Evolutionary conservation across 2,888 invertebrate genomes (phyloP), one percentile per base, ranked within the genome.

Genomic region (Troglohyphantes excavatus): DNA sequence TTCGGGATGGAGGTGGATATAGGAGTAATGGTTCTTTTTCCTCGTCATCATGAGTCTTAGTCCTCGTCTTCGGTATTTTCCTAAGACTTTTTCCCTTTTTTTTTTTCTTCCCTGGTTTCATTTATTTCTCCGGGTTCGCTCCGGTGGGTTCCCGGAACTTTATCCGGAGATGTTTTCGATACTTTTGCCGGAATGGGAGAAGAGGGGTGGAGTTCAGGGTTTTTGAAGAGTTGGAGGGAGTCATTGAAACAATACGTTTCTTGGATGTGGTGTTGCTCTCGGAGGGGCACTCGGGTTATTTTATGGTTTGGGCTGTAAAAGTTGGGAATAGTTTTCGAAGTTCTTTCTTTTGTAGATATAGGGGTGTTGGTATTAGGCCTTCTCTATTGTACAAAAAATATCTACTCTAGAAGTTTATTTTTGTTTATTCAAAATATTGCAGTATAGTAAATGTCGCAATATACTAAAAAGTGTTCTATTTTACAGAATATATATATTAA

Each of bases 1-100:
- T 61, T 70, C 33, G 82, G 39, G 70, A 82, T 84, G 75, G 76
- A 59, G 85, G 85, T 86, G 85, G 85, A 86, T 86, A 86, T 86
- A 78, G 85, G 53, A 86, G 76, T 78, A 78, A 86, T 86, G 85
- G 85, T 70, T 86, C 85, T 70, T 78, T 83, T 78, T 78, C 76
- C 68, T 86, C 85, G 68, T 86, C 85, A 78, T 86, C 85, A 86
- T 86, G 76, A 86, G 85, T 86, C 76, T 86, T 86, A 86, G 85
- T 46, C 78, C 27, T 39, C 73, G 73, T 73, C 73, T 73, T 73
- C 73, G 83, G 83, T 73, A 63, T 83, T 72, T 83, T 73, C 72
- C 65, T 39, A 46, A 65, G 72, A 59, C 26, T 73, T 72, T 65
- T 26, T 29, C n/a, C 61, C 13, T 63, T 59, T 21, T 63, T 72